Conservation (phyloP, 2,113 vertebrate species). For the Narcine bancroftii region DNA sequence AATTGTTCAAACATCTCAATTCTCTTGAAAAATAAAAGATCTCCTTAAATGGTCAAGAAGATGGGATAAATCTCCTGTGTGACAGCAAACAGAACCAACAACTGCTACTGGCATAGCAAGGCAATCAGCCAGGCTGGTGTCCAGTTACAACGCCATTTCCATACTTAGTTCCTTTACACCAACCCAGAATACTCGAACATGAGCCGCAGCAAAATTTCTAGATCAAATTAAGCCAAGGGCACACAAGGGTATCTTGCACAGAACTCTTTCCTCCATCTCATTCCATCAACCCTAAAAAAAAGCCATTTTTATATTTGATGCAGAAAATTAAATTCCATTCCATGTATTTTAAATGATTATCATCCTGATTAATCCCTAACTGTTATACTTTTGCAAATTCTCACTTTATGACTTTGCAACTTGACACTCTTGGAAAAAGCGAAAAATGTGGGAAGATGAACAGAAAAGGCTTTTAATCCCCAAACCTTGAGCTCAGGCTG, state of each 20-base stretch:
- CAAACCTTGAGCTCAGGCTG: neutral
- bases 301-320: neutral
- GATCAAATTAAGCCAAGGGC: constrained; percentile 74
- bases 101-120: constrained; percentile 48
- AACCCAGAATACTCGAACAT: constrained; percentile 45
- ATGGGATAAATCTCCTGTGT: constrained; percentile 39
- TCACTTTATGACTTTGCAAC: neutral
- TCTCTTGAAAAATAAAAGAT: constrained; percentile 47
- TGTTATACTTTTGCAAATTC: neutral
- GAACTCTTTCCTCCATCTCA: neutral
- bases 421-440: neutral
- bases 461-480: neutral
- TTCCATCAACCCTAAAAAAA: neutral
- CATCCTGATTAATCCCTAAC: neutral
- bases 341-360: neutral
- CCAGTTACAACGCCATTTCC: constrained; percentile 66
- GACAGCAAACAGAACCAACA: constrained; percentile 50
- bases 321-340: neutral
- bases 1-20: constrained; percentile 29
- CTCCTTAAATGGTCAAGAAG: constrained; percentile 63
- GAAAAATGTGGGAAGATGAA: neutral
- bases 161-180: constrained; percentile 62
- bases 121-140: constrained; percentile 44
- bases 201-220: constrained; percentile 43
- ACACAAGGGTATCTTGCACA: constrained; percentile 59